Base-by-base conservation (phyloP, 2,888 invertebrate species). In the Scaeva pyrastri region DNA sequence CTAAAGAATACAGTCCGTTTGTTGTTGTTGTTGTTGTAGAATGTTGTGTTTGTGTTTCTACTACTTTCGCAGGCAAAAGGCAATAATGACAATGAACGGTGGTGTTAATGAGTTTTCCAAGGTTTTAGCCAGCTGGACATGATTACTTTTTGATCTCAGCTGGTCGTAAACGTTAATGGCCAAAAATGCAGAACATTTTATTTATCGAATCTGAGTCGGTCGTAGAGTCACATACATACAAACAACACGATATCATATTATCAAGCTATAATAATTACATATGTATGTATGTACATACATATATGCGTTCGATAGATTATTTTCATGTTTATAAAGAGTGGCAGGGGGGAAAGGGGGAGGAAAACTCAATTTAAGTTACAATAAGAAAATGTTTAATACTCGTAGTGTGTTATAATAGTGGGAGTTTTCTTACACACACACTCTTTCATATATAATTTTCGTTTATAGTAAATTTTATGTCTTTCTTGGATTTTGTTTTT, bases 121-220 rank as follows among this genome's bases (percentile, higher is more conserved):
- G 85, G 85, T 85, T 81, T 73, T 56, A 60, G 31, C 73, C 80
- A 85, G 85, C 80, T 85, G 85, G 85, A 81, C 76, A 73, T 85
- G 85, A 85, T 85, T 85, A 85, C 76, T 85, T 85, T 85, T 81
- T 85, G 85, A 85, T 85, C 81, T 85, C 73, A 80, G 80, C 43
- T 73, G 76, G 72, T 81, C 85, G 81, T 85, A 76, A 85, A 76
- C 76, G 81, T 85, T 85, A 85, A 85, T 76, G 85, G 76, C 76
- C 71, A 72, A 70, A 62, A 66, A 21, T 73, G 73, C 70, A 68
- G 72, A 66, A 72, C 43, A 41, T 36, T 76, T 85, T 72, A 80
- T 80, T 75, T 80, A 80, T 78, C 55, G 68, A 80, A 45, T 73
- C 62, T 70, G 45, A 80, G 26, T n/a, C n/a, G n/a, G n/a, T n/a